These are phyloP conservation scores for Indri indri DNA, from an alignment of 2,113 vertebrate species.

Conservation along the genomic window DNA sequence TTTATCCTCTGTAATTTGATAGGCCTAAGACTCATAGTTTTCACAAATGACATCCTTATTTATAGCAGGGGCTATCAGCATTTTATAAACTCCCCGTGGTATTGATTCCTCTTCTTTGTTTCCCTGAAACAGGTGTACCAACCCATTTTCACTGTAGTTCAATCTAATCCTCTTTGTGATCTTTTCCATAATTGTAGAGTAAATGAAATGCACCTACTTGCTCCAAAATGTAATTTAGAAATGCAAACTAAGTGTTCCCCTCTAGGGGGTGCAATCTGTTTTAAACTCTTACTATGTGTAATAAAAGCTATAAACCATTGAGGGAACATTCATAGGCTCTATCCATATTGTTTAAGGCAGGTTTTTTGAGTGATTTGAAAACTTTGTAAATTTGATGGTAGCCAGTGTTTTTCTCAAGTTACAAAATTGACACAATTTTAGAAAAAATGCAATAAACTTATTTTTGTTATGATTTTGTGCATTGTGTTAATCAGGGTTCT, in stretches of 20 bases:
- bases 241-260: constrained; percentile 44
- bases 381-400: not conserved
- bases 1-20: not conserved
- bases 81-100: not conserved
- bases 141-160: constrained; percentile 7
- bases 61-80: not conserved
- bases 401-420: not conserved
- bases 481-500: not conserved
- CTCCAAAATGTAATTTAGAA: constrained; percentile 40
- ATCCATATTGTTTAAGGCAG: not conserved
- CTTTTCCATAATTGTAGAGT: not conserved
- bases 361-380: constrained; percentile 8
- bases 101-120: not conserved
- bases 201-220: constrained; percentile 34
- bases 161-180: not conserved
- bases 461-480: constrained; percentile 2
- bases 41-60: not conserved
- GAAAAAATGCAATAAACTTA: not conserved
- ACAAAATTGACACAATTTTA: not conserved
- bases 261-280: constrained; percentile 33
- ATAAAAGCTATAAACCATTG: not conserved
- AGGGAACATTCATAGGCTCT: not conserved
- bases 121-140: not conserved
- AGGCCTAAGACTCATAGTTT: not conserved
- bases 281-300: constrained; percentile 37